Percentiles rank a stretch among this genome's conserved stretches.
Conservation (phyloP, 2,113 vertebrate genomes). For the Syngnathus typhle region DNA sequence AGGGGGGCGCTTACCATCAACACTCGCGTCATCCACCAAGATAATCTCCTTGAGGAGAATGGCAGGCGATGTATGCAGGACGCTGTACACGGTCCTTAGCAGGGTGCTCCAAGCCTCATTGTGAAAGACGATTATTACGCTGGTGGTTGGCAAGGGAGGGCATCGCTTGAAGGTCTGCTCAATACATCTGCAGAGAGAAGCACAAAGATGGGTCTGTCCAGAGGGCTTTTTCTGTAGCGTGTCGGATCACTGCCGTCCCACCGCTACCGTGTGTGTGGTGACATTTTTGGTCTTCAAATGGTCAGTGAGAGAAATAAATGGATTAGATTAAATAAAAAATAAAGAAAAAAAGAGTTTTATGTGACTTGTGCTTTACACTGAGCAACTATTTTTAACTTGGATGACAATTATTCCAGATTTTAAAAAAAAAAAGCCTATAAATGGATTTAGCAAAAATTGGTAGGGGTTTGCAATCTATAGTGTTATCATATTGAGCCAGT, state of each 20-base stretch:
- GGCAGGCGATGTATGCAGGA: constrained; percentile 91
- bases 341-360: no score
- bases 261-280: constrained; percentile 30
- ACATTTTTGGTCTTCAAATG: neutral
- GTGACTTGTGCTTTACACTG: no score
- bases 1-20: constrained; percentile 74
- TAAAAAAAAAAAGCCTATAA: neutral
- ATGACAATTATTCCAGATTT: neutral
- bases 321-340: neutral
- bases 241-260: constrained; percentile 42
- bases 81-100: constrained; percentile 92
- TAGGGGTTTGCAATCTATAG: neutral
- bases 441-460: neutral
- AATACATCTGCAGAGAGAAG: constrained; percentile 79
- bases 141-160: constrained; percentile 86
- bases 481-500: neutral
- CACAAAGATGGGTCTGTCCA: constrained; percentile 49
- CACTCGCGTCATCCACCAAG: constrained; percentile 95
- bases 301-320: neutral
- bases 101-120: constrained; percentile 97
- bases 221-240: constrained; percentile 37
- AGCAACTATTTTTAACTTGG: no score
- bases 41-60: constrained; percentile 94
- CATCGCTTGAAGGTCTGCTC: constrained; percentile 95
- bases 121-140: constrained; percentile 96